Percentiles rank a stretch among this genome's conserved stretches.
Evolutionary conservation across 37 sponge, comb jelly and placozoan species (phyloP).

Genomic region (Ephydatia muelleri): DNA sequence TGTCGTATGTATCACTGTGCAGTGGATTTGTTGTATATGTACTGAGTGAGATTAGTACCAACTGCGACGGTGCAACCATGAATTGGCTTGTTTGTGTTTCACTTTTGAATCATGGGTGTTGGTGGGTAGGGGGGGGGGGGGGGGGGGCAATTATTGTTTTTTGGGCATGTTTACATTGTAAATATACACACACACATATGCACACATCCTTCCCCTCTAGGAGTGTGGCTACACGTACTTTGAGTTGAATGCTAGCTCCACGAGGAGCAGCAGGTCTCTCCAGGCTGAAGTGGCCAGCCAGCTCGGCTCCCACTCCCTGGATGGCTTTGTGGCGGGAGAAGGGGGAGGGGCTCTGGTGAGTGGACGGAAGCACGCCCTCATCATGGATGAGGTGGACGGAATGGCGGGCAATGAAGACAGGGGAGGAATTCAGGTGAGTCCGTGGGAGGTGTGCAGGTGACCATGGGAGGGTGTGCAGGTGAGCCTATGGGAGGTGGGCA

Average conservation of each 20-base stretch:
- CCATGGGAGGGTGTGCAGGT: background rate
- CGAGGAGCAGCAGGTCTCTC: slow-evolving; percentile 80
- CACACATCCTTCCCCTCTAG: slow-evolving; percentile 16
- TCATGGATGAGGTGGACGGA: slow-evolving; percentile 99
- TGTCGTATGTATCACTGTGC: no score
- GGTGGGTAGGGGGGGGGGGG: background rate
- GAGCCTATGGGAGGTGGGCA: background rate
- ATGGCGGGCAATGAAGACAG: slow-evolving; percentile 99
- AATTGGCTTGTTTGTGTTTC: background rate
- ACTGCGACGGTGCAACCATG: background rate
- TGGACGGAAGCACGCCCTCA: slow-evolving; percentile 74
- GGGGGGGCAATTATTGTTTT: background rate
- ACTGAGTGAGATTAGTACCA: no score
- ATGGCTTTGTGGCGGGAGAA: slow-evolving; percentile 37
- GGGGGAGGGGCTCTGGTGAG: slow-evolving; percentile 7
- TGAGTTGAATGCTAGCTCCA: slow-evolving; percentile 96
- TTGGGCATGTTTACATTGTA: no score
- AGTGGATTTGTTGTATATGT: no score
- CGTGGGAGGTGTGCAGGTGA: background rate
- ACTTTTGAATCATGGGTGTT: background rate
- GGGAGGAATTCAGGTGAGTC: slow-evolving; percentile 83
- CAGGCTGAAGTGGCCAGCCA: slow-evolving; percentile 61
- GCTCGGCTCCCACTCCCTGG: slow-evolving; percentile 71
- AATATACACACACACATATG: no score
- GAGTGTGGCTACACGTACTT: slow-evolving; percentile 78